Evolutionary conservation across 2,113 vertebrate species (phyloP).

Genomic region (Todiramphus chloris): DNA sequence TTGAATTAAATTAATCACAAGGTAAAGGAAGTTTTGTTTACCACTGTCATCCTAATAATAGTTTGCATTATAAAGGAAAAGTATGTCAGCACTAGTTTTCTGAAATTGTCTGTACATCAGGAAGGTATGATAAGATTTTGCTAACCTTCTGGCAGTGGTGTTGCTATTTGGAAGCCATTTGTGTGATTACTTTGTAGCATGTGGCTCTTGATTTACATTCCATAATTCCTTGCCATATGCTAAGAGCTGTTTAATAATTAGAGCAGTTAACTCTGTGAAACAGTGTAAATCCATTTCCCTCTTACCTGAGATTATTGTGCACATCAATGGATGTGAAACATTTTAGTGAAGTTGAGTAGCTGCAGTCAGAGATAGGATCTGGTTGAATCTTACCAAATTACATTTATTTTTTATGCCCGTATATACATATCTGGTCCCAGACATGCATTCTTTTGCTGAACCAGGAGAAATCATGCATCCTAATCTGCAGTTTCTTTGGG

Average conservation of each 20-base stretch:
- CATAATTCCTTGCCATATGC: constrained; percentile 4
- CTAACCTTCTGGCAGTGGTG: not conserved
- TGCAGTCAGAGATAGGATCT: not conserved
- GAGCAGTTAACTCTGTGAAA: not conserved
- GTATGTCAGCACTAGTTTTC: not conserved
- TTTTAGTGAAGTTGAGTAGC: not conserved
- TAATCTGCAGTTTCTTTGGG: not conserved
- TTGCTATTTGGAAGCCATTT: not conserved
- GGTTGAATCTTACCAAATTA: not conserved
- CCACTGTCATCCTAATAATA: not conserved
- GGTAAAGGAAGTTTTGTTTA: constrained; percentile 18
- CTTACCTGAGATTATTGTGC: not conserved
- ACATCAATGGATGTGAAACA: not conserved
- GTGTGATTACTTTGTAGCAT: not conserved
- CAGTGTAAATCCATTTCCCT: not conserved
- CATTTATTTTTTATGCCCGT: not conserved
- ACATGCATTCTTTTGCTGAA: not conserved
- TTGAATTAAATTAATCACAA: not conserved
- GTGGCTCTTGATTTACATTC: not conserved
- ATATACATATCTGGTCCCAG: not conserved
- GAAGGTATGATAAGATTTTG: not conserved
- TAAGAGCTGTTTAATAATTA: constrained; percentile 32
- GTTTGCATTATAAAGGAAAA: not conserved
- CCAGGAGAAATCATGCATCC: not conserved
- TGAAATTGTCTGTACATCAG: not conserved